These are phyloP conservation scores for Cryptoleucopteryx plumbea DNA, from an alignment of 2,113 vertebrate genomes.

Conservation along the genomic window DNA sequence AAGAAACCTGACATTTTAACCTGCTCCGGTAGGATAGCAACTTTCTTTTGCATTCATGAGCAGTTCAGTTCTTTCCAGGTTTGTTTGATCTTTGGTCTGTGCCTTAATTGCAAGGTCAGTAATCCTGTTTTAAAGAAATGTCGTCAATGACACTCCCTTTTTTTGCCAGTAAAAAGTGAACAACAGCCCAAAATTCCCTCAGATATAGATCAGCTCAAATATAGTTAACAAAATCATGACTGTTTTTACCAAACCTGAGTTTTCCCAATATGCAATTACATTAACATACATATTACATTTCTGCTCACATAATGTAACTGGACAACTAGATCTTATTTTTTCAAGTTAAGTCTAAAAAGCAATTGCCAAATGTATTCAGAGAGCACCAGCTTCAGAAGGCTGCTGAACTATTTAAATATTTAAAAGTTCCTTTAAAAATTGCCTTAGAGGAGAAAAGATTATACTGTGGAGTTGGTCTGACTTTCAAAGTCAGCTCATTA, in stretches of 20 bases:
- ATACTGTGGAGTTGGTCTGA: constrained; percentile 27
- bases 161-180: not conserved
- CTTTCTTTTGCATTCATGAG: not conserved
- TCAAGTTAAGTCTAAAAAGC: not conserved
- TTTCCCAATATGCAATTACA: not conserved
- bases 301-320: not conserved
- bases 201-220: not conserved
- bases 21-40: not conserved
- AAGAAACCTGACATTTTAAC: not conserved
- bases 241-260: not conserved
- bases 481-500: constrained; percentile 61
- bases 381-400: not conserved
- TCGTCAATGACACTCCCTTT: not conserved
- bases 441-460: constrained; percentile 32
- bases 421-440: constrained; percentile 28
- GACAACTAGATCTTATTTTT: not conserved
- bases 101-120: not conserved
- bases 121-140: not conserved
- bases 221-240: not conserved
- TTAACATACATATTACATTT: not conserved
- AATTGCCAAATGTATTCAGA: not conserved
- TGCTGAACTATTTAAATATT: constrained; percentile 27
- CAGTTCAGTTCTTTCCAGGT: not conserved
- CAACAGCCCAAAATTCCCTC: not conserved
- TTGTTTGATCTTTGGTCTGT: not conserved